Evolutionary conservation across 2,797 vertebrate genomes (phyloP).

Genomic region (Mionectes olivaceus): DNA sequence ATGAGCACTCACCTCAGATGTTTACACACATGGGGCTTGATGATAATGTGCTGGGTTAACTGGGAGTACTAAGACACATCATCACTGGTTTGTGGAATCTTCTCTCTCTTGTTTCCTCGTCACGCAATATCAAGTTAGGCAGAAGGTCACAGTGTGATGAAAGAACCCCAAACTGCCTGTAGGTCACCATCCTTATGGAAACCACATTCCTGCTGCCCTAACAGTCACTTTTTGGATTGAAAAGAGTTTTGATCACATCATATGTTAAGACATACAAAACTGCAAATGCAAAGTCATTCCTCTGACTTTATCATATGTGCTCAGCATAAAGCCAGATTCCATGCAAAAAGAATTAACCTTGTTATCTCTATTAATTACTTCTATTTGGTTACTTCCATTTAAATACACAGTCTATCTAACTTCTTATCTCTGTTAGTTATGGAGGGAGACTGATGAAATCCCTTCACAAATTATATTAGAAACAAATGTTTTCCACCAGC

Average conservation of each 20-base stretch:
- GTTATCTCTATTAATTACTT: constrained; percentile 6
- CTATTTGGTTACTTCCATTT: neutral
- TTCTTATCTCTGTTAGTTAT: neutral
- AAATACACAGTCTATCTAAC: neutral
- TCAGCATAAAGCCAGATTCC: neutral
- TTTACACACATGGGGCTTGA: neutral
- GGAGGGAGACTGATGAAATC: constrained; percentile 16
- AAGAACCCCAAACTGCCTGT: rapidly evolving
- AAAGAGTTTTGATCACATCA: neutral
- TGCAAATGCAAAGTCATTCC: neutral
- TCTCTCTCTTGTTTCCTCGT: neutral
- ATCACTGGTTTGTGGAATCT: neutral
- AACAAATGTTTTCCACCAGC: constrained; percentile 30
- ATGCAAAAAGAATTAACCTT: neutral
- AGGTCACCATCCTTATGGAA: neutral
- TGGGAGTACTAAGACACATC: neutral
- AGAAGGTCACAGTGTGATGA: neutral
- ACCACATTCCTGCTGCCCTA: neutral
- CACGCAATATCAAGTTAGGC: neutral
- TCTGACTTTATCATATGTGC: neutral
- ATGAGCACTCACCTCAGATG: neutral
- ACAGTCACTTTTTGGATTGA: neutral
- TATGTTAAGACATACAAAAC: neutral
- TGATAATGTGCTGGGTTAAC: neutral
- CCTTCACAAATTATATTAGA: constrained; percentile 15